A percentile compares a stretch with the other conserved stretches of the same genome.
phyloP scores from a whole-genome alignment of 2,113 vertebrate species.

The Aptenodytes patagonicus region DNA sequence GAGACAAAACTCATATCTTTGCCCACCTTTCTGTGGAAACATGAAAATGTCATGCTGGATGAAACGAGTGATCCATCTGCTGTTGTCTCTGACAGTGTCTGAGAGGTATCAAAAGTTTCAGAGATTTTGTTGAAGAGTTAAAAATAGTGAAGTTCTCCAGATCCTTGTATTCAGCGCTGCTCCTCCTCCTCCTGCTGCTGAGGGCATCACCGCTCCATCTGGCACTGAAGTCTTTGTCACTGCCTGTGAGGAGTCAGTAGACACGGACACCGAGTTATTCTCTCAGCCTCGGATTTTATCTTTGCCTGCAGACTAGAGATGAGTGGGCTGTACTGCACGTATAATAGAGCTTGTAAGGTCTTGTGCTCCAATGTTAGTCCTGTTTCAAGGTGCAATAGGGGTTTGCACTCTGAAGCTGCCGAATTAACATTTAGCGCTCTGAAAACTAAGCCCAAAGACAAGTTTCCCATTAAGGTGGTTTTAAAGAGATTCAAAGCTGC shows the following conservation, averaged over 20 bases:
- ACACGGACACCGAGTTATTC: fast-evolving
- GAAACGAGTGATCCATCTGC: background rate
- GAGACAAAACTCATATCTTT: background rate
- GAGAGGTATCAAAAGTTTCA: background rate
- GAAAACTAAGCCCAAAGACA: background rate
- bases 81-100: background rate
- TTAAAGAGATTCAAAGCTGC: background rate
- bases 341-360: background rate
- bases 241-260: background rate
- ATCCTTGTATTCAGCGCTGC: background rate
- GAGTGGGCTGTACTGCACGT: background rate
- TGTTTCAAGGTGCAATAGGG: background rate
- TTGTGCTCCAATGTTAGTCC: background rate
- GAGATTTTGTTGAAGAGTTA: background rate
- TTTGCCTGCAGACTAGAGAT: background rate
- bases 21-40: background rate
- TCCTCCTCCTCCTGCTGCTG: background rate
- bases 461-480: background rate
- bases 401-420: background rate
- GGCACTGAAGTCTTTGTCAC: background rate
- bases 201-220: background rate
- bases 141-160: background rate
- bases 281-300: background rate
- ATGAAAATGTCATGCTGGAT: background rate
- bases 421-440: background rate